phyloP scores from a whole-genome alignment of 1,140 invertebrate species.

The Procambarus virginalis region DNA sequence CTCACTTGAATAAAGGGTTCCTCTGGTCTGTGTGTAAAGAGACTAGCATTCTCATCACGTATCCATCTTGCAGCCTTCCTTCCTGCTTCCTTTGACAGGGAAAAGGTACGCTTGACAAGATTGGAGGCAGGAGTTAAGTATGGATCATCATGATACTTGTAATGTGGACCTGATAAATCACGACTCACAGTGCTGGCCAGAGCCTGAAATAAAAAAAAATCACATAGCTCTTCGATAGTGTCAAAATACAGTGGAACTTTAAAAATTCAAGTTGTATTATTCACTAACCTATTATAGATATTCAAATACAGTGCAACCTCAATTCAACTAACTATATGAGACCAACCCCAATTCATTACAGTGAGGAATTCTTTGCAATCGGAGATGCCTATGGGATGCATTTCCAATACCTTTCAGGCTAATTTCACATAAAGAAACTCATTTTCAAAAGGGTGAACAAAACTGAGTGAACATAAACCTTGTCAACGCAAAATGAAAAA shows the following conservation, averaged over 20 bases:
- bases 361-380: no score
- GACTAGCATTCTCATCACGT: slow-evolving; percentile 82
- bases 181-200: slow-evolving; percentile 82
- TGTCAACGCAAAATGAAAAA: no score
- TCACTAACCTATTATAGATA: background rate
- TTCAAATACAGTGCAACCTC: no score
- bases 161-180: slow-evolving; percentile 87
- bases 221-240: no score
- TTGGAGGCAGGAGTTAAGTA: slow-evolving; percentile 88
- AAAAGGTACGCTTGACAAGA: slow-evolving; percentile 82
- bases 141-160: slow-evolving; percentile 93
- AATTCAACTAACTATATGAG: no score
- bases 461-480: no score
- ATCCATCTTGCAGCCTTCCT: slow-evolving; percentile 91
- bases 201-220: slow-evolving; percentile 76
- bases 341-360: no score
- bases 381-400: no score
- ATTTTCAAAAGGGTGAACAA: no score
- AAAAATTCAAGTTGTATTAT: background rate
- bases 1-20: slow-evolving; percentile 80
- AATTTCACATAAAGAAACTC: no score
- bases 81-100: slow-evolving; percentile 88
- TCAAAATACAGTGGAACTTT: no score
- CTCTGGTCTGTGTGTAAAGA: slow-evolving; percentile 83
- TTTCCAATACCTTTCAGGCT: no score